These are phyloP conservation scores for Sarcophaga subvicina DNA, from an alignment of 2,888 invertebrate genomes.

Conservation along the genomic window DNA sequence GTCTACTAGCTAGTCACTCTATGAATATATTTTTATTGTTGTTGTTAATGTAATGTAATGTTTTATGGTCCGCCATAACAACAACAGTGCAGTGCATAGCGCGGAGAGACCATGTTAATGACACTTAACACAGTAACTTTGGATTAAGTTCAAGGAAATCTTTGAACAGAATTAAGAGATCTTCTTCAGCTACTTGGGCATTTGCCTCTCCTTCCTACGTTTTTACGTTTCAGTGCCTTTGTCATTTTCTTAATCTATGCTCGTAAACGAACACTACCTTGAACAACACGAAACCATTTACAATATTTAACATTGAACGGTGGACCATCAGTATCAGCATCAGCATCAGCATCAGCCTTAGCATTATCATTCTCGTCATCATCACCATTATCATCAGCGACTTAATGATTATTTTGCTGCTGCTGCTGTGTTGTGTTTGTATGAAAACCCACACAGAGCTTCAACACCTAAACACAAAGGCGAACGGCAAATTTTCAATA, in stretches of 20 bases:
- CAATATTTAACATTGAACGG: conserved; percentile 8
- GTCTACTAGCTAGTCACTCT: conserved; percentile 26
- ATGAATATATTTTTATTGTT: conserved; percentile 42
- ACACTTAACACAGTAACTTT: conserved; percentile 61
- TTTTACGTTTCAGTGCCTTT: not conserved
- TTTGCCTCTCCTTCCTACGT: conserved; percentile 26
- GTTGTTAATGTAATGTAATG: no score
- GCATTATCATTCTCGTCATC: conserved; percentile 37
- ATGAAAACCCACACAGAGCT: not conserved
- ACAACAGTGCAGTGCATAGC: not conserved
- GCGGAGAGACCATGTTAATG: conserved; percentile 54
- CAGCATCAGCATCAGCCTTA: conserved; percentile 48
- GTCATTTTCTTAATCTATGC: conserved; percentile 57
- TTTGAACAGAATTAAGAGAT: conserved; percentile 55
- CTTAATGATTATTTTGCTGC: conserved; percentile 34
- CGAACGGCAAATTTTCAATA: not conserved
- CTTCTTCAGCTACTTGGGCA: conserved; percentile 16
- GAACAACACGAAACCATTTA: conserved; percentile 59
- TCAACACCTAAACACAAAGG: conserved; percentile 24
- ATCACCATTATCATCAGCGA: not conserved
- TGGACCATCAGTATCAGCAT: conserved; percentile 11
- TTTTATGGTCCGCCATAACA: not conserved
- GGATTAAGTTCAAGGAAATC: conserved; percentile 67
- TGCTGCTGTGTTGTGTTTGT: conserved; percentile 26
- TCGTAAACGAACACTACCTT: conserved; percentile 29